phyloP scores from a whole-genome alignment of 1,140 invertebrate species.

The Phymastichus coffea region DNA sequence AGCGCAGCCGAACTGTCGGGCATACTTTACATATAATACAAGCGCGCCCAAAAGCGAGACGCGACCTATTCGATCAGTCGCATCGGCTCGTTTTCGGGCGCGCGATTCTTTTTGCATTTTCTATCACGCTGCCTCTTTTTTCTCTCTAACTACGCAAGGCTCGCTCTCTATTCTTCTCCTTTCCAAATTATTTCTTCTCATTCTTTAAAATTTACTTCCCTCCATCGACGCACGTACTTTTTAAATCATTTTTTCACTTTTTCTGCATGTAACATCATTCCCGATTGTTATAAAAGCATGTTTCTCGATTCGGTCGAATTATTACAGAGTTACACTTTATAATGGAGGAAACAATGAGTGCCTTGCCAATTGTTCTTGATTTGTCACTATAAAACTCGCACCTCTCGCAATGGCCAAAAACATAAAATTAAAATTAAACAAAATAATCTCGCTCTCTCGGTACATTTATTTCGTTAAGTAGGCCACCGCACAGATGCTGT shows the following conservation, averaged over 20 bases:
- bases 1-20: conserved; percentile 55
- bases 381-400: conserved; percentile 8
- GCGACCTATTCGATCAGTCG: conserved; percentile 30
- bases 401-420: conserved; percentile 5
- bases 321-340: conserved; percentile 2
- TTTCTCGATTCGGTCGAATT: conserved; percentile 5
- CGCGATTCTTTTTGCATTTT: conserved; percentile 20
- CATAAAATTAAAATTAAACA: conserved; percentile 2
- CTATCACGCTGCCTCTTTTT: conserved; percentile 34
- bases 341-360: background rate
- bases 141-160: conserved; percentile 36
- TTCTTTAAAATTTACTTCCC: conserved; percentile 10
- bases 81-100: conserved; percentile 28
- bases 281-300: too few relatives aligned
- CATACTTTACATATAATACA: conserved; percentile 59
- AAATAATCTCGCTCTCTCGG: background rate
- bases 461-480: background rate
- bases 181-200: conserved; percentile 29
- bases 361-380: background rate
- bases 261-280: background rate
- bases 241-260: conserved; percentile 3
- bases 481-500: conserved; percentile 11
- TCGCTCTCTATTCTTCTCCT: conserved; percentile 28
- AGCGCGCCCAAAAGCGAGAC: conserved; percentile 46
- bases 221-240: conserved; percentile 5